Evolutionary conservation across 37 sponge, comb jelly and placozoan species (phyloP), one percentile per base, ranked within the genome.

Genomic region (Theonella swinhoei): DNA sequence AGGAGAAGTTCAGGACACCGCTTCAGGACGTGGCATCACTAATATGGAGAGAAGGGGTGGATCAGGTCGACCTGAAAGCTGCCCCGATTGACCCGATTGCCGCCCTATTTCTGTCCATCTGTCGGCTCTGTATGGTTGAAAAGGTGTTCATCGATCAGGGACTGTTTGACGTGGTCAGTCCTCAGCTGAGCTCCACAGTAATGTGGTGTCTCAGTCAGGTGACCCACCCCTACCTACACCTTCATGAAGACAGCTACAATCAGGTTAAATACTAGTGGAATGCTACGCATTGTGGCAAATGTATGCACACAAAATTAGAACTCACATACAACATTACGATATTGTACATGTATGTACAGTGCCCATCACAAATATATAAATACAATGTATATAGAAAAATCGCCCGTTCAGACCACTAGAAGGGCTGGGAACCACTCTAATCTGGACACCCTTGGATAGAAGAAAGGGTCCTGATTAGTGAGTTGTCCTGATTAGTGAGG

Each of bases 121-220:
- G 90, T 66, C 88, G 70, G 62, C 41, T 78, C 71, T 94, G 85
- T 80, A 62, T 76, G 42, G 25, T 93, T 40, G 82, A 81, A 73
- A 80, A 68, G 79, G 17, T 42, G 11, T 74, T 85, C 62, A 67
- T 85, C 58, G 41, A 67, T 17, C 32, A 58, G 1, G 83, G 83
- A 0, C 26, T 88, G 66, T 23, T 59, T 7, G 89, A 88, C 20
- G 9, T 82, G 32, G 61, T 88, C n/a, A 93, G 93, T 43, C 93
- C 93, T 0, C 93, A 94, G 81, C 83, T 90, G 14, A 77, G 78
- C 41, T 80, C 89, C 58, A 79, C 84, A 3, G 40, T 42, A 8
- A 62, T 75, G 1, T 94, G 94, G 94, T 90, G 82, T 42, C 70
- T 87, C 78, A 25, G 79, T 1, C 40, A 33, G 42, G 68, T 89